Conservation (phyloP, 2,888 invertebrate genomes). For the Troilus luridus region DNA sequence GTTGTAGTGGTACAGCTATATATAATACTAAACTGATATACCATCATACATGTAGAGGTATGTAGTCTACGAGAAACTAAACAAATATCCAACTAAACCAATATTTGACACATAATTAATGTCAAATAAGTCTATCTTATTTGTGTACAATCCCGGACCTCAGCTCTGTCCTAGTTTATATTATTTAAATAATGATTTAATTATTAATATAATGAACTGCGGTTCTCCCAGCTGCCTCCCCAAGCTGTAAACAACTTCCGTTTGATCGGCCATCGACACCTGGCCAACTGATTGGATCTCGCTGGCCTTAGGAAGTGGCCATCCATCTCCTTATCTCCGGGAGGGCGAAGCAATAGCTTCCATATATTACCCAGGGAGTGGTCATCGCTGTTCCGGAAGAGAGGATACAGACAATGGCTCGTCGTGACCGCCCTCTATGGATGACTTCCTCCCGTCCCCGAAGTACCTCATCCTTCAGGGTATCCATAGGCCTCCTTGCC, state of each 20-base stretch:
- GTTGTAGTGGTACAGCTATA: too few relatives aligned
- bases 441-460: not conserved
- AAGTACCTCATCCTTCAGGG: slow-evolving; percentile 32
- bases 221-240: not conserved
- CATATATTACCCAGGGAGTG: slow-evolving; percentile 24
- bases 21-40: too few relatives aligned
- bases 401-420: slow-evolving; percentile 13
- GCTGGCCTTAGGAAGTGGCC: not conserved
- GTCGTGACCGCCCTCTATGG: not conserved
- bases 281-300: not conserved
- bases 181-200: not conserved
- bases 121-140: too few relatives aligned
- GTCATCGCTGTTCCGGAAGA: slow-evolving; percentile 16
- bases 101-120: too few relatives aligned
- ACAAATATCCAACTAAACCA: too few relatives aligned
- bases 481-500: not conserved
- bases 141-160: too few relatives aligned
- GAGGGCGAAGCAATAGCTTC: not conserved
- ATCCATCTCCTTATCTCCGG: slow-evolving; percentile 10
- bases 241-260: not conserved
- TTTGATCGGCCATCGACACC: not conserved
- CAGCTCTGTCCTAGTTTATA: not conserved
- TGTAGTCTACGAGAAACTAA: too few relatives aligned
- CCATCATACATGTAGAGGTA: too few relatives aligned
- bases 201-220: not conserved